Percentiles rank a stretch among this genome's conserved stretches.
Conservation (phyloP, 2,888 invertebrate genomes). For the Epistrophe eligans region DNA sequence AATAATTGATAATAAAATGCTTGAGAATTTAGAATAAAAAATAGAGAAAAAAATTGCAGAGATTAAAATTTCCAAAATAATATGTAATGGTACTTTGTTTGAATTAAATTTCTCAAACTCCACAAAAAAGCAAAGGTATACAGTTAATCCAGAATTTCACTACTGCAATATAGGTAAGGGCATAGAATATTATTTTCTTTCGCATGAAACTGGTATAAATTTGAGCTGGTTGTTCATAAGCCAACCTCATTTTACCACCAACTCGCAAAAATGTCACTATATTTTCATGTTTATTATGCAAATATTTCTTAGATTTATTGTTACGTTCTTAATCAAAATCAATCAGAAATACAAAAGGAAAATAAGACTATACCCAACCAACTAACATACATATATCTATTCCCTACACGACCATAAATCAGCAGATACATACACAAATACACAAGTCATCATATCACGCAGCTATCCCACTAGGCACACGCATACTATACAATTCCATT, state of each 20-base stretch:
- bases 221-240: neutral
- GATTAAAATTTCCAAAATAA: too few relatives aligned
- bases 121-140: too few relatives aligned
- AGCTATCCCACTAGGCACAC: slow-evolving; percentile 48
- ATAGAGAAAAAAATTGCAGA: too few relatives aligned
- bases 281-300: slow-evolving; percentile 8
- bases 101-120: too few relatives aligned
- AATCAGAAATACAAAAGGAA: slow-evolving; percentile 38
- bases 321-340: slow-evolving; percentile 19
- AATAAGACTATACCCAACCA: slow-evolving; percentile 1
- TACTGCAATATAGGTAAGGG: too few relatives aligned
- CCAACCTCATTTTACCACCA: slow-evolving; percentile 1
- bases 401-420: slow-evolving; percentile 47
- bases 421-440: slow-evolving; percentile 35
- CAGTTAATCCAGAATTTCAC: too few relatives aligned
- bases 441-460: slow-evolving; percentile 41
- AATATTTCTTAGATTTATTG: slow-evolving; percentile 36
- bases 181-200: too few relatives aligned
- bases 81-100: too few relatives aligned
- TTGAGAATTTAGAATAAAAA: too few relatives aligned
- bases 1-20: too few relatives aligned
- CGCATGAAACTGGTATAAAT: neutral
- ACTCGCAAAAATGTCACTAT: neutral
- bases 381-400: neutral
- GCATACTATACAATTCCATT: slow-evolving; percentile 2